Conservation (phyloP, 2,113 vertebrate genomes). For the Fregetta grallaria region DNA sequence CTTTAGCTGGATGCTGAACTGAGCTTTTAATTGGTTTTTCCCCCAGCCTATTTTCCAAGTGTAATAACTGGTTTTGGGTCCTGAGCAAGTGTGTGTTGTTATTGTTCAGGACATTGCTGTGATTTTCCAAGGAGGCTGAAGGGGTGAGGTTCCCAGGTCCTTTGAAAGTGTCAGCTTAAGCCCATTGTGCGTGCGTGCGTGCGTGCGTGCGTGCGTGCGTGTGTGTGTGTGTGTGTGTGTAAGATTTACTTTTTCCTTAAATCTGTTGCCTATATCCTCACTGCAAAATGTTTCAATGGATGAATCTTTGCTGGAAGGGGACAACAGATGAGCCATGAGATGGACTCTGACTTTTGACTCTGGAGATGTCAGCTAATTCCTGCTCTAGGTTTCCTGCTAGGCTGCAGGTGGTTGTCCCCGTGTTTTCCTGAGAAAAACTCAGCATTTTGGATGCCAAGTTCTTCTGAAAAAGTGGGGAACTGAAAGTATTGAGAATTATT, state of each 20-base stretch:
- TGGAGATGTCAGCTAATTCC: neutral
- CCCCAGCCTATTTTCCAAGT: neutral
- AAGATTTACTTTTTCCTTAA: neutral
- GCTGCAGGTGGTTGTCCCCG: neutral
- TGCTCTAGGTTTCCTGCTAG: neutral
- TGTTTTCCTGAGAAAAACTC: neutral
- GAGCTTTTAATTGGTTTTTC: slow-evolving; percentile 51
- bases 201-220: no score
- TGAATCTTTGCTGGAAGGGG: neutral
- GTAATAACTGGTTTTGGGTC: slow-evolving; percentile 1
- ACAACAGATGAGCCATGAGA: neutral
- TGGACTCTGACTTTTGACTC: neutral
- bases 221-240: neutral
- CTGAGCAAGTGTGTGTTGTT: neutral
- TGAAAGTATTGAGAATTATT: neutral
- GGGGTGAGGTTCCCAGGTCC: slow-evolving; percentile 26
- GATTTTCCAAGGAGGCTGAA: slow-evolving; percentile 24
- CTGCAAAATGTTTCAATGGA: neutral
- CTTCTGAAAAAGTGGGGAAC: neutral
- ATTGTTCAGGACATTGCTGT: neutral
- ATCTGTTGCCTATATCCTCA: neutral
- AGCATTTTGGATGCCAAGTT: neutral
- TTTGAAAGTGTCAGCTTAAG: slow-evolving; percentile 23
- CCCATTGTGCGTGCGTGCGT: no score
- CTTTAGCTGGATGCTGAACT: slow-evolving; percentile 2